Percentiles rank a stretch among this genome's conserved stretches.
Conservation (phyloP, 2,113 vertebrate genomes). For the Syngnathus scovelli region DNA sequence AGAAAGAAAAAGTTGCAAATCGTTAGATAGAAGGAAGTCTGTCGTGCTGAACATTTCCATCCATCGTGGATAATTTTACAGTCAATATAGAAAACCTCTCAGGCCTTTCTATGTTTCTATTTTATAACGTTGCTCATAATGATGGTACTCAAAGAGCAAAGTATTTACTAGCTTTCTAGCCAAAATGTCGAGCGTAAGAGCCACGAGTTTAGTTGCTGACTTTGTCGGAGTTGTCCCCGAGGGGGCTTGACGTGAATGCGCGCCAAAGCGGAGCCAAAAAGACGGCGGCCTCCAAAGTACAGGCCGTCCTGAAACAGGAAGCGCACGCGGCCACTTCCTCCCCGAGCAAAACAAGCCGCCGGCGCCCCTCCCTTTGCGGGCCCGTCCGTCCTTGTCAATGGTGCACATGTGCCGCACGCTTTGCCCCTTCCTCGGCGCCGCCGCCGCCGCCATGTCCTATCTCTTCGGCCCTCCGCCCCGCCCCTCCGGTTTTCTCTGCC, state of each 20-base stretch:
- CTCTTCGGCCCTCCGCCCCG: slow-evolving; percentile 34
- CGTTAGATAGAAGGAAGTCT: no score
- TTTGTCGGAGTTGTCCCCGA: slow-evolving; percentile 12
- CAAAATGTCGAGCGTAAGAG: neutral
- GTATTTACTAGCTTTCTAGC: neutral
- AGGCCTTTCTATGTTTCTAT: neutral
- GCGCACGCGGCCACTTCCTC: slow-evolving; percentile 55
- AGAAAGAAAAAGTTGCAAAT: no score
- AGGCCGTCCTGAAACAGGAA: slow-evolving; percentile 68
- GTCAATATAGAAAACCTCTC: neutral
- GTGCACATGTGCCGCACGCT: slow-evolving; percentile 59
- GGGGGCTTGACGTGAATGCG: slow-evolving; percentile 18
- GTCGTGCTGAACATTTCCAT: no score
- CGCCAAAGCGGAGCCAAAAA: neutral
- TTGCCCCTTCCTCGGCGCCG: slow-evolving; percentile 38
- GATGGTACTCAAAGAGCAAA: neutral
- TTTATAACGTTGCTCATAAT: neutral
- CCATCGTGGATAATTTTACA: no score
- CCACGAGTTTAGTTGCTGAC: neutral
- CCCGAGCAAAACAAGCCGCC: slow-evolving; percentile 67
- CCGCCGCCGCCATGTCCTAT: slow-evolving; percentile 55
- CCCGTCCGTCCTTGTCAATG: slow-evolving; percentile 50
- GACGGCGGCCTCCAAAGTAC: slow-evolving; percentile 43
- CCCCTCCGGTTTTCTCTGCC: slow-evolving; percentile 37
- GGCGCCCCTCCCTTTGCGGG: slow-evolving; percentile 46